phyloP scores from a whole-genome alignment of 2,113 vertebrate genomes.

The Poicephalus gulielmi region DNA sequence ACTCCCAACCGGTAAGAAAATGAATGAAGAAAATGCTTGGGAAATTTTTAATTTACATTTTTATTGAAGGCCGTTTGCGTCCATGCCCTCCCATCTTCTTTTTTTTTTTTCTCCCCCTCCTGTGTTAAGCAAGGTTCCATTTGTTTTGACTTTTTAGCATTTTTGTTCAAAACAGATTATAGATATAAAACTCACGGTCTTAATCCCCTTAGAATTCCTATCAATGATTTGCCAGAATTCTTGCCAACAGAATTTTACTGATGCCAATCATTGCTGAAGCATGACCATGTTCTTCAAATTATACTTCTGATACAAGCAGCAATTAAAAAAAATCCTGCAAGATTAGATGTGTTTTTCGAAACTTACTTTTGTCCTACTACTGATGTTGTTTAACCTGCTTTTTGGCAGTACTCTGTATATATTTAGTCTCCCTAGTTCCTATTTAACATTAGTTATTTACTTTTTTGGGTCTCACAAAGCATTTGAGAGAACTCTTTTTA shows the following conservation, averaged over 20 bases:
- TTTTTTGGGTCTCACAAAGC: background rate
- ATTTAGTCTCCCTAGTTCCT: background rate
- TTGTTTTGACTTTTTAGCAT: background rate
- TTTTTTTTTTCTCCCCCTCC: background rate
- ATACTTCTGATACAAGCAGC: background rate
- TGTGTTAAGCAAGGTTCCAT: background rate
- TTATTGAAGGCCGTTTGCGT: background rate
- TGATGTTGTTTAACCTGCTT: background rate
- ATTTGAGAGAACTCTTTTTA: background rate
- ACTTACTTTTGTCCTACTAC: background rate
- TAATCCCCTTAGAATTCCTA: background rate
- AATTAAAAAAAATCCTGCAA: background rate
- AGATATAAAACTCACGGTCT: background rate
- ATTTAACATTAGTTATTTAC: background rate
- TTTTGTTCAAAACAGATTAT: background rate
- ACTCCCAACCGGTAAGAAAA: background rate
- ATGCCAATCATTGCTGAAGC: background rate
- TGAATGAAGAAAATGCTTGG: background rate
- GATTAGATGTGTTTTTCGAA: background rate
- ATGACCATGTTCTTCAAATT: background rate
- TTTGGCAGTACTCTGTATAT: background rate
- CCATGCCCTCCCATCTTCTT: rapidly evolving
- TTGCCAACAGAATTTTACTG: background rate
- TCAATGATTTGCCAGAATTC: background rate
- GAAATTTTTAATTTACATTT: background rate